Percentiles rank a stretch among this genome's conserved stretches.
phyloP scores from a whole-genome alignment of 1,140 invertebrate genomes.

The Apocrypta bakeri region DNA sequence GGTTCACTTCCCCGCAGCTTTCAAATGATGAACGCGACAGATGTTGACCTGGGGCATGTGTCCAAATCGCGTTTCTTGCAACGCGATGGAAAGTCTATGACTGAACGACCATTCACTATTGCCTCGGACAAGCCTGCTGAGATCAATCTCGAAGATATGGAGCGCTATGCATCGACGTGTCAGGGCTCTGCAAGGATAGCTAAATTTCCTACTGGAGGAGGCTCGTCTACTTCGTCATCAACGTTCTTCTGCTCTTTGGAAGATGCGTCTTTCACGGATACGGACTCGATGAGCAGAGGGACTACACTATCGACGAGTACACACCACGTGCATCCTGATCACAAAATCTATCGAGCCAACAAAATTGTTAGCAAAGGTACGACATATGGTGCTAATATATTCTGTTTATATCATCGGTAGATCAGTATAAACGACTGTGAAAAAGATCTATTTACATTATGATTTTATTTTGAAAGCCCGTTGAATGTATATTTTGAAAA shows the following conservation, averaged over 20 bases:
- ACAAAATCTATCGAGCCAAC: constrained; percentile 83
- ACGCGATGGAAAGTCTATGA: constrained; percentile 71
- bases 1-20: constrained; percentile 87
- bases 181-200: constrained; percentile 72
- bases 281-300: constrained; percentile 55
- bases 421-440: not conserved
- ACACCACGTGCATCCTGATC: constrained; percentile 83
- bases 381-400: not conserved
- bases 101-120: constrained; percentile 81
- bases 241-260: constrained; percentile 69
- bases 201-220: constrained; percentile 67
- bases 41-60: constrained; percentile 55
- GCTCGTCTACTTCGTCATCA: constrained; percentile 59
- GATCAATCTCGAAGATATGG: constrained; percentile 76
- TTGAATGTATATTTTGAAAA: not conserved
- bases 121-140: constrained; percentile 77
- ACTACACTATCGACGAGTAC: constrained; percentile 50
- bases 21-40: constrained; percentile 67
- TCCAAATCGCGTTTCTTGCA: constrained; percentile 70
- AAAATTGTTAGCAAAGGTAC: constrained; percentile 28
- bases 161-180: constrained; percentile 75
- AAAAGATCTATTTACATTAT: not conserved
- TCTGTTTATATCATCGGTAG: not conserved
- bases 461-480: not conserved
- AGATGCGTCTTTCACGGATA: constrained; percentile 74